phyloP scores from a whole-genome alignment of 2,888 invertebrate genomes.

The Nasonovia ribisnigri region DNA sequence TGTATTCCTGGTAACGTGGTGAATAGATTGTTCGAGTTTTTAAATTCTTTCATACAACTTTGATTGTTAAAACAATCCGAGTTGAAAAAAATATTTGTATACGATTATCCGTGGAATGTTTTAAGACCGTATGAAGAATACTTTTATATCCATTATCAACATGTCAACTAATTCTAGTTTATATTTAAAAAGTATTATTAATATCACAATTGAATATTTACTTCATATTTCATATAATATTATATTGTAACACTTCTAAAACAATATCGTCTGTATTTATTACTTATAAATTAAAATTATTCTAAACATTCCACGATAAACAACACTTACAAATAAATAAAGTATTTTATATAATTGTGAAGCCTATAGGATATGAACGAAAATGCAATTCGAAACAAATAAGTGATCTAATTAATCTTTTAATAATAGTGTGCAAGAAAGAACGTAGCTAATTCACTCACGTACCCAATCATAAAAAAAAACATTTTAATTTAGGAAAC shows the following conservation, averaged over 20 bases:
- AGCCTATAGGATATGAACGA: neutral
- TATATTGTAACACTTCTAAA: neutral
- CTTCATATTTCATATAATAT: neutral
- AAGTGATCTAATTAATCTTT: neutral
- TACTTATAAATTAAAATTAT: neutral
- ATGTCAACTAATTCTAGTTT: neutral
- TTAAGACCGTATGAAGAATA: neutral
- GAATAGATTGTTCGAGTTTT: neutral
- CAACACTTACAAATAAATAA: slow-evolving; percentile 4
- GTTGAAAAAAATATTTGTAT: neutral
- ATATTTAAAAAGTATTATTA: neutral
- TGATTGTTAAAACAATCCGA: neutral
- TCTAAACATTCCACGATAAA: slow-evolving; percentile 6
- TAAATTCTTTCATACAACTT: neutral
- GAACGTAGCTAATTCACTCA: neutral
- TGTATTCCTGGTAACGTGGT: neutral
- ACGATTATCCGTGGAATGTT: neutral
- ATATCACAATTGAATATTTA: neutral
- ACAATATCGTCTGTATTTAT: neutral
- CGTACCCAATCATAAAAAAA: neutral
- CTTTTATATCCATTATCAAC: neutral
- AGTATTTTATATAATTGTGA: neutral
- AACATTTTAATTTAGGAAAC: neutral
- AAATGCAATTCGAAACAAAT: neutral
- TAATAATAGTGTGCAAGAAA: neutral